phyloP scores from a whole-genome alignment of 2,113 vertebrate species.

The Nipponia nippon region DNA sequence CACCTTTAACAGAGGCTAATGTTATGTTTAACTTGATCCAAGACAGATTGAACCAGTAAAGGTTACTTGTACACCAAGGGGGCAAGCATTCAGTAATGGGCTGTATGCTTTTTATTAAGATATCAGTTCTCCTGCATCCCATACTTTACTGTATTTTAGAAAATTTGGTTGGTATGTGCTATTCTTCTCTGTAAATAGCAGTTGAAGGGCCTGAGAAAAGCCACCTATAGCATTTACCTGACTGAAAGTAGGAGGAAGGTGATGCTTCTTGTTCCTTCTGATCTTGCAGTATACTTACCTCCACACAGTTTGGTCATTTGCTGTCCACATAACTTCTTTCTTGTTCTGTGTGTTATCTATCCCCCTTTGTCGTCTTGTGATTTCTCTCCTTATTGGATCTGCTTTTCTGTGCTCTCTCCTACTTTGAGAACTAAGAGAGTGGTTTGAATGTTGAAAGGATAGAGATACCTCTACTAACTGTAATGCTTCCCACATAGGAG shows the following conservation, averaged over 20 bases:
- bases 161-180: not conserved
- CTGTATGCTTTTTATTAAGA: not conserved
- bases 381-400: not conserved
- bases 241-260: not conserved
- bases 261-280: not conserved
- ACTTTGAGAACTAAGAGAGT: not conserved
- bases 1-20: not conserved
- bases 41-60: not conserved
- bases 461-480: not conserved
- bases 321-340: not conserved
- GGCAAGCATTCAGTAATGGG: not conserved
- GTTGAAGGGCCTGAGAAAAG: not conserved
- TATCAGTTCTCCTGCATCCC: accelerated
- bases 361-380: not conserved
- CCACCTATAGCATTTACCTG: not conserved
- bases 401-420: not conserved
- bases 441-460: not conserved
- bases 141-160: not conserved
- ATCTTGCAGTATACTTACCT: not conserved
- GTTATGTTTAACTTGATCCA: not conserved
- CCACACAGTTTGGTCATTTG: not conserved
- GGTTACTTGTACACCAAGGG: not conserved
- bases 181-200: not conserved
- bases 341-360: not conserved
- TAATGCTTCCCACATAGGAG: not conserved